A percentile compares a stretch with the other conserved stretches of the same genome.
phyloP scores from a whole-genome alignment of 1,140 invertebrate species.

The Watersipora subatra region DNA sequence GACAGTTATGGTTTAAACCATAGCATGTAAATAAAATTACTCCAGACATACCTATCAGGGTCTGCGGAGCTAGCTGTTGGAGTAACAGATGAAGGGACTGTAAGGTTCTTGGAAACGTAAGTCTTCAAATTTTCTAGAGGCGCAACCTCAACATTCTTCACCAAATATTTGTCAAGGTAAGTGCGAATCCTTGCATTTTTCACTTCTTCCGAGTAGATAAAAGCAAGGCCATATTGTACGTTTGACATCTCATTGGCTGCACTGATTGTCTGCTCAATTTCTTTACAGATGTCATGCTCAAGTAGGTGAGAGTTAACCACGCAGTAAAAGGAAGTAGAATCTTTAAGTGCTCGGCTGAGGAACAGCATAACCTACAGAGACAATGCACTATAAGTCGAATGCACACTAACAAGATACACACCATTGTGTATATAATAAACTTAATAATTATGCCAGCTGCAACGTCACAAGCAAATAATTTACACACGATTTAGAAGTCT shows the following conservation, averaged over 20 bases:
- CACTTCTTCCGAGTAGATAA: not conserved
- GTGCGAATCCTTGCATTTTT: not conserved
- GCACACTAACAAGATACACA: too few relatives aligned
- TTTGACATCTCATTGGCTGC: slow-evolving; percentile 12
- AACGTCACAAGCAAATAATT: too few relatives aligned
- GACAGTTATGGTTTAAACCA: too few relatives aligned
- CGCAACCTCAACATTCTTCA: not conserved
- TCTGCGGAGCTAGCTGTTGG: not conserved
- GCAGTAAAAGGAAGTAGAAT: slow-evolving; percentile 15
- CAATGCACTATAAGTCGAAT: too few relatives aligned
- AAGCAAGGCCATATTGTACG: not conserved
- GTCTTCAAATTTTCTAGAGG: not conserved
- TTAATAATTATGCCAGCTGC: too few relatives aligned
- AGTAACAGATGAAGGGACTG: not conserved
- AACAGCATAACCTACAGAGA: slow-evolving; percentile 20
- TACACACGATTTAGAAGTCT: too few relatives aligned
- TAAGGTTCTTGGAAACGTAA: not conserved
- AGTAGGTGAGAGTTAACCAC: slow-evolving; percentile 20
- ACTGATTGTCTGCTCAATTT: slow-evolving; percentile 18
- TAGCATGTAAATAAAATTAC: too few relatives aligned
- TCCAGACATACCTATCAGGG: not conserved
- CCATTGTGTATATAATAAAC: too few relatives aligned
- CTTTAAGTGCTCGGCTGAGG: slow-evolving; percentile 16
- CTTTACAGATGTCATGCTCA: slow-evolving; percentile 20
- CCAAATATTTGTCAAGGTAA: not conserved